Evolutionary conservation across 2,888 invertebrate genomes (phyloP), one percentile per base, ranked within the genome.

Genomic region (Scaptomyza cyrtandrae): DNA sequence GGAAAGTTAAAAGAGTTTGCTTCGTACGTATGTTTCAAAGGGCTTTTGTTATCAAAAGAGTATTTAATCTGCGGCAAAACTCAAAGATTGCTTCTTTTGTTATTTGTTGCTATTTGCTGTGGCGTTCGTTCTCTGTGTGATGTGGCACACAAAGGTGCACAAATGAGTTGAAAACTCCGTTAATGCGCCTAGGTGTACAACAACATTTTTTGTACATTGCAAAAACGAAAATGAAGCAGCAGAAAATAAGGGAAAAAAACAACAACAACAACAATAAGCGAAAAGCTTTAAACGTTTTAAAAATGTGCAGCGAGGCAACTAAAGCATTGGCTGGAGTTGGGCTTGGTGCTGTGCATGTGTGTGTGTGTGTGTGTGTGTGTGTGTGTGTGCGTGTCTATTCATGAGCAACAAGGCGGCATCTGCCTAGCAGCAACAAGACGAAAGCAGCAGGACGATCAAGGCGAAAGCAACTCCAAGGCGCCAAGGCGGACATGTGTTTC

Each of bases 331-430:
- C 11, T 37, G 16, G 41, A 46, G 43, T 14, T 59, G 19, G 27
- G 16, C 24, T 37, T 14, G 37, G 27, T 10, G 50, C 43, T 33
- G 0, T 33, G 3, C 33, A 33, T 10, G 10, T 10, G 10, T 41
- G 24, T 63, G 63, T 69, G 49, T 6, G 6, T 59, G 43, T 48
- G 27, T 46, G 45, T 49, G 44, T 44, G 60, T 37, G 54, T 63
- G 63, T 69, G 49, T 69, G 50, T 60, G 67, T 62, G 76, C 55
- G 67, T 72, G 84, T 86, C 64, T 80, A 71, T 80, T 82, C 80
- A 83, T 81, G 86, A 84, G 80, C 80, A 82, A 82, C 79, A 80
- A 85, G 85, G 85, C 78, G 75, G 59, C 77, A 80, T 61, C 73
- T 77, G 70, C 67, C 84, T 49, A 35, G 55, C 60, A 63, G 75